Percentiles rank a stretch among this genome's conserved stretches.
Evolutionary conservation across 2,797 vertebrate species (phyloP).

Genomic region (Limosa lapponica): DNA sequence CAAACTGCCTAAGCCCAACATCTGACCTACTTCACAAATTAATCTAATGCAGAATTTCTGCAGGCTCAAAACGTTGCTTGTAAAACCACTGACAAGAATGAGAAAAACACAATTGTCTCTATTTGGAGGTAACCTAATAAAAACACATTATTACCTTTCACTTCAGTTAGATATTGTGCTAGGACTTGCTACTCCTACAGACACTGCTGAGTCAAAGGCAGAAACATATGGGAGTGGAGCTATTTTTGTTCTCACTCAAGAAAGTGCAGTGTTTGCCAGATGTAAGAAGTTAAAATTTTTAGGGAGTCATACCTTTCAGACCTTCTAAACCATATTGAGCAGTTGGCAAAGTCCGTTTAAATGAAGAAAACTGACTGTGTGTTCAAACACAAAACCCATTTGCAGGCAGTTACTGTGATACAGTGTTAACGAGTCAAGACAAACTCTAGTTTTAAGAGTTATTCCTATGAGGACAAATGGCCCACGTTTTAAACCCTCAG

Average conservation of each 20-base stretch:
- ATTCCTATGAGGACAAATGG: background rate
- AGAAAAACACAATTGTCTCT: constrained; percentile 6
- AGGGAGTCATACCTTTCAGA: background rate
- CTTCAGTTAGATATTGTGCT: background rate
- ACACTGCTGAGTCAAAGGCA: constrained; percentile 59
- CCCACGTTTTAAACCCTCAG: background rate
- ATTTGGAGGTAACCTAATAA: constrained; percentile 12
- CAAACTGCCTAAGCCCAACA: background rate
- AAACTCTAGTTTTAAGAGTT: background rate
- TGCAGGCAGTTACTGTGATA: background rate
- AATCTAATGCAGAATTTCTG: constrained; percentile 26
- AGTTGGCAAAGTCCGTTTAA: background rate
- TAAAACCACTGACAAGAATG: constrained; percentile 20
- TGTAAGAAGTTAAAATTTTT: background rate
- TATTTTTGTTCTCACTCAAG: constrained; percentile 35
- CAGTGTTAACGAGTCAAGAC: background rate
- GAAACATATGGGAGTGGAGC: constrained; percentile 23
- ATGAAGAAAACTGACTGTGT: background rate
- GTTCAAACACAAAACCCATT: background rate
- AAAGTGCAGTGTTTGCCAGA: background rate
- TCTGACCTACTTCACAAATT: constrained; percentile 30
- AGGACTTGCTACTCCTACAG: constrained; percentile 32
- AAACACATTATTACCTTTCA: background rate
- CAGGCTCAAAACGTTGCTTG: background rate
- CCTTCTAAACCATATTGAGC: background rate